A percentile compares a stretch with the other conserved stretches of the same genome.
These are phyloP conservation scores for Cyanoderma ruficeps DNA, from an alignment of 2,113 vertebrate species.

Conservation along the genomic window DNA sequence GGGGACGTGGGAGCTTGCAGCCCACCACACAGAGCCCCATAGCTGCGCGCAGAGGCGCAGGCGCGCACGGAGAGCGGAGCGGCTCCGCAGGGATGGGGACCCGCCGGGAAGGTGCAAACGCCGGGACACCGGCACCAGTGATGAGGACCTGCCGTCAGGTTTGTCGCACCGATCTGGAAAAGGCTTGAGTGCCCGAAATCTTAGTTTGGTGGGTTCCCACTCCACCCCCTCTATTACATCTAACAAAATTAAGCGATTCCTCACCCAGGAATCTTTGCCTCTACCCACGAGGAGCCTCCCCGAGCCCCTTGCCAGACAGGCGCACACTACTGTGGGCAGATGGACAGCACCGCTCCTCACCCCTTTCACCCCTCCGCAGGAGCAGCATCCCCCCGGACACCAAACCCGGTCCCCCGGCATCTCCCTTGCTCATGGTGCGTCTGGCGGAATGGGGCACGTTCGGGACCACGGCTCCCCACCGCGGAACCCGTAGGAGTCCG, in stretches of 20 bases:
- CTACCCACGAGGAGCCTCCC: background rate
- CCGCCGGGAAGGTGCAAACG: accelerated
- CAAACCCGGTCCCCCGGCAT: background rate
- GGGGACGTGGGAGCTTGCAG: background rate
- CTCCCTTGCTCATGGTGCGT: background rate
- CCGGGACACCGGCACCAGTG: accelerated
- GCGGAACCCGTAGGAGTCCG: accelerated
- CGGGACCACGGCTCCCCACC: accelerated
- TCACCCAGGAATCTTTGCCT: background rate
- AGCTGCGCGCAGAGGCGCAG: background rate
- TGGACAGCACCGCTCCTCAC: accelerated
- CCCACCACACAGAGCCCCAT: background rate
- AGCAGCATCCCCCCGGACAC: background rate
- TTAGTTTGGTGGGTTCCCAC: background rate
- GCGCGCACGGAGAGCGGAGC: accelerated
- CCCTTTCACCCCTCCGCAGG: background rate
- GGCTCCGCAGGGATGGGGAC: background rate
- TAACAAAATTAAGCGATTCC: background rate
- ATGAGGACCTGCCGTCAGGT: accelerated
- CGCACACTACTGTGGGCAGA: accelerated
- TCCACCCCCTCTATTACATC: accelerated
- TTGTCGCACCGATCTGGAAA: background rate
- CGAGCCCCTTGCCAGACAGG: background rate
- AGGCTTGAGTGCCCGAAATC: background rate
- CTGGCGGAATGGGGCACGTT: background rate